These are phyloP conservation scores for Smutsia temminckii DNA, from an alignment of 2,797 vertebrate genomes.

Conservation along the genomic window DNA sequence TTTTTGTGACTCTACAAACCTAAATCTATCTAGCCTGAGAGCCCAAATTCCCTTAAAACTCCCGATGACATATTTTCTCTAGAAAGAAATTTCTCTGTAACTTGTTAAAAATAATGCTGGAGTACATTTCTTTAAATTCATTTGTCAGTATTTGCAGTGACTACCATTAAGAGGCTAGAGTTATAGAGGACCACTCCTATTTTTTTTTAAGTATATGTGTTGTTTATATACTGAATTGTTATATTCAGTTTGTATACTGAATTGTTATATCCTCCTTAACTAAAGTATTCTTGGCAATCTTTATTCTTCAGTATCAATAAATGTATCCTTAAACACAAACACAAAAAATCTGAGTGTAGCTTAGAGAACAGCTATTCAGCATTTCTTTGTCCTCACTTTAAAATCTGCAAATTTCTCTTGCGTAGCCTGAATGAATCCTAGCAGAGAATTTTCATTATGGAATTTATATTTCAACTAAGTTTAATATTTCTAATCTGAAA, in stretches of 20 bases:
- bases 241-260: too few species aligned
- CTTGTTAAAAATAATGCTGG: neutral
- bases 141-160: neutral
- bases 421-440: neutral
- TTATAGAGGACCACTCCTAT: neutral
- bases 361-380: neutral
- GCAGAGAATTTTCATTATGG: neutral
- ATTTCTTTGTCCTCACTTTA: neutral
- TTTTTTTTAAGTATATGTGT: neutral
- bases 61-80: neutral
- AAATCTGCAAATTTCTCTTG: neutral
- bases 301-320: neutral
- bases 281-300: neutral
- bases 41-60: neutral
- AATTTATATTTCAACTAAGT: neutral
- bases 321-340: neutral
- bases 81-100: neutral
- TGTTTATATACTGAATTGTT: neutral
- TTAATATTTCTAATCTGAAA: neutral
- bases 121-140: neutral
- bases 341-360: neutral
- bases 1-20: neutral
- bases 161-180: neutral
- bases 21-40: neutral
- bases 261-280: neutral